Conservation (phyloP, 2,888 invertebrate genomes). For the Nomada lathburiana region DNA sequence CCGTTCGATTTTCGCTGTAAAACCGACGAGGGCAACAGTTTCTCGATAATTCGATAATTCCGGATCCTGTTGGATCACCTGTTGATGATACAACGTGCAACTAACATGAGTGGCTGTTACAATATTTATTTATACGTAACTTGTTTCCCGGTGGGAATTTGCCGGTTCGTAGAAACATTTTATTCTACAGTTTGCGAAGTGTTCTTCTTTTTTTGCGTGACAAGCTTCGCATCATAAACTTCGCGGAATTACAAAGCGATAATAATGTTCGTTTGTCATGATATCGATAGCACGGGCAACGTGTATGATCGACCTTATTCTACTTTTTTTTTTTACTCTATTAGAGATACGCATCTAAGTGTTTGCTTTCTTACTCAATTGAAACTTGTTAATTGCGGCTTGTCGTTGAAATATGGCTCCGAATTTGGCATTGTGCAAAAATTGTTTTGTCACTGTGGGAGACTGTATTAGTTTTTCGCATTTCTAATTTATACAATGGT, state of each 20-base stretch:
- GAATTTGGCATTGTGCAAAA: no score
- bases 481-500: no score
- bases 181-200: not conserved
- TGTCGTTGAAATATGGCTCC: no score
- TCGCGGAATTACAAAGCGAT: not conserved
- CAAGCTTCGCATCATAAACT: not conserved
- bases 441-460: no score
- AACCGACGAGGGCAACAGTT: slow-evolving; percentile 10
- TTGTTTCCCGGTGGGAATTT: no score
- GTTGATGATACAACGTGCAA: not conserved
- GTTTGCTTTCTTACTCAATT: not conserved
- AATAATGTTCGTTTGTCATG: not conserved
- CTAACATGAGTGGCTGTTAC: not conserved
- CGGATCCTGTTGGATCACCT: not conserved
- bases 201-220: not conserved
- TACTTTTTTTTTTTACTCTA: no score
- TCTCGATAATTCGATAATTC: slow-evolving; percentile 29
- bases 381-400: no score
- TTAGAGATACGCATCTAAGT: no score
- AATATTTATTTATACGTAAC: not conserved
- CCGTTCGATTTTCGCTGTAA: not conserved
- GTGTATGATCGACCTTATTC: not conserved
- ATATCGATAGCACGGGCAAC: not conserved
- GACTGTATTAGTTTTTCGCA: no score
- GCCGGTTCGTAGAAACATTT: not conserved